phyloP scores from a whole-genome alignment of 2,113 vertebrate genomes.

The Neotoma lepida region DNA sequence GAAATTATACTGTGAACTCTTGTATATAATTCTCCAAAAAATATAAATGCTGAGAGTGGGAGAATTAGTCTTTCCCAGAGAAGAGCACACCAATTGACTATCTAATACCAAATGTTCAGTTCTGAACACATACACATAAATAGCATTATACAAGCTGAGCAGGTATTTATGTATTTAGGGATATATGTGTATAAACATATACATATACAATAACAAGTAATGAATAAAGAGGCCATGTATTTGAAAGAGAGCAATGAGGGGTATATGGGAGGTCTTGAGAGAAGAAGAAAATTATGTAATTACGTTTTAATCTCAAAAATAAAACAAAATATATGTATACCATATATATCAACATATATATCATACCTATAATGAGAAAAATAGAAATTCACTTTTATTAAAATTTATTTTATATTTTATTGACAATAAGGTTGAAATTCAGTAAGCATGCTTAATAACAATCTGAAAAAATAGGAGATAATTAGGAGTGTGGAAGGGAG shows the following conservation, averaged over 20 bases:
- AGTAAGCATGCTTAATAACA: neutral
- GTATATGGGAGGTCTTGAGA: neutral
- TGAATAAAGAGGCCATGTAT: neutral
- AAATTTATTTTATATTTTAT: neutral
- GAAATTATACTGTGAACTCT: neutral
- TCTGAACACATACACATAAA: too few relatives aligned
- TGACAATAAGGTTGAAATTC: neutral
- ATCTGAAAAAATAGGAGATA: neutral
- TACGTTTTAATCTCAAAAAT: neutral
- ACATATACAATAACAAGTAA: neutral
- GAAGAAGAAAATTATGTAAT: neutral
- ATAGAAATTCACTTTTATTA: neutral
- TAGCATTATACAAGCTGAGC: neutral
- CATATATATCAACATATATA: neutral
- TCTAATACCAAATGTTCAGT: neutral
- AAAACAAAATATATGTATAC: neutral
- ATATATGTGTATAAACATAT: neutral
- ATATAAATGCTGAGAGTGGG: neutral
- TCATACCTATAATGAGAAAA: neutral
- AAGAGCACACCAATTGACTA: neutral
- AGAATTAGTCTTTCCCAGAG: neutral
- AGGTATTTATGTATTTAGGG: neutral
- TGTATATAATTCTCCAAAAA: neutral
- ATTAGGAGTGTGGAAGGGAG: neutral
- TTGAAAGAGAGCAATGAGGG: neutral